Evolutionary conservation across 2,888 invertebrate genomes (phyloP), one percentile per base, ranked within the genome.

Genomic region (Volucella inanis): DNA sequence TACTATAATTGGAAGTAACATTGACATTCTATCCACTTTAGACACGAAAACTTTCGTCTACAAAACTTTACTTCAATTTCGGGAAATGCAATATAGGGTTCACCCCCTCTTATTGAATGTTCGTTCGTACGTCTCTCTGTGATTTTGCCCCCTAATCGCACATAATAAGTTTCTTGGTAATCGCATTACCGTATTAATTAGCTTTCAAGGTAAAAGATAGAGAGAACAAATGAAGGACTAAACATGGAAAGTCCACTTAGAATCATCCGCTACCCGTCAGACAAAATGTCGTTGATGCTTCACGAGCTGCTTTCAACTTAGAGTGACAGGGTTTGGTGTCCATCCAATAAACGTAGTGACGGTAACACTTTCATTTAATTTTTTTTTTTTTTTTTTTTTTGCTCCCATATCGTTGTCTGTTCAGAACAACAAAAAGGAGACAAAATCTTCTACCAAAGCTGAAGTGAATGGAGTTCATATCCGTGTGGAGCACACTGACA

Each of bases 101-200:
- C 67, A 15, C 38, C 47, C 9, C 54, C 14, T n/a, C 8, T 18
- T 1, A 10, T 1, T 8, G 50, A 15, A 39, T 43, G 22, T 8
- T 38, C 41, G 41, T 31, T 8, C 18, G 31, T 31, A 0, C 18
- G 31, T 74, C 57, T 57, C 49, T 57, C 79, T 62, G 67, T 85
- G 81, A 85, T 85, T 85, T 85, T 47, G 12, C 52, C 52, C 45
- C 72, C 81, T 85, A 81, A 85, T 85, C 81, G 72, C 76, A 85
- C 76, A 76, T 85, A 85, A 81, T 77, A 85, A 85, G 85, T 85
- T 81, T 72, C 57, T 81, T 49, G 47, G 68, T 85, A 85, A 85
- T 85, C 76, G 71, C 72, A 85, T 81, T 85, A 85, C 76, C 62
- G 85, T 77, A 85, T 85, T 85, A 85, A 85, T 85, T 85, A 85